phyloP scores from a whole-genome alignment of 1,140 invertebrate species.

The Aphis gossypii region DNA sequence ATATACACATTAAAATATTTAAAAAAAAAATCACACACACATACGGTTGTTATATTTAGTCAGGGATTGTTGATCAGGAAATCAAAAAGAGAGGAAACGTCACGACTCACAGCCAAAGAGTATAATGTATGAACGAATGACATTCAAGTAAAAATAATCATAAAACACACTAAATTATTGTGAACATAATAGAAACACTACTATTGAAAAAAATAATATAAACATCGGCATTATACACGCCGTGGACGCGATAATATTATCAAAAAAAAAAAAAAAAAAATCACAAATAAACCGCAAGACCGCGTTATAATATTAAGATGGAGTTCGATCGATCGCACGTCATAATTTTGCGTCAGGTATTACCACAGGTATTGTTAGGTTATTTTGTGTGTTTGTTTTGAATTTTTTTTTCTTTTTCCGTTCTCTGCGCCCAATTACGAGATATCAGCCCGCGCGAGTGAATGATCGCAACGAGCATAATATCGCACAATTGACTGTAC shows the following conservation, averaged over 20 bases:
- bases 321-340: neutral
- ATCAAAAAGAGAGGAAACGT: neutral
- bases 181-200: neutral
- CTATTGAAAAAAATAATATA: neutral
- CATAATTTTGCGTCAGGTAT: neutral
- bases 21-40: neutral
- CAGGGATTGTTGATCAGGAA: neutral
- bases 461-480: neutral
- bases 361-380: neutral
- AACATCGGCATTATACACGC: neutral
- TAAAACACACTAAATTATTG: neutral
- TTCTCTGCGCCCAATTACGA: neutral
- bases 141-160: neutral
- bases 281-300: neutral
- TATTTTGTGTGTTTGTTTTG: neutral
- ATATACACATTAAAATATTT: neutral
- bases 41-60: neutral
- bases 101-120: constrained; percentile 47
- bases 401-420: neutral
- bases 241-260: neutral
- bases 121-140: neutral
- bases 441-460: neutral
- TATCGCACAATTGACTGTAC: neutral
- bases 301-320: neutral
- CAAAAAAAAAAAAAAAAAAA: neutral